A percentile compares a stretch with the other conserved stretches of the same genome.
phyloP scores from a whole-genome alignment of 2,797 vertebrate genomes.

The Acipenser ruthenus region DNA sequence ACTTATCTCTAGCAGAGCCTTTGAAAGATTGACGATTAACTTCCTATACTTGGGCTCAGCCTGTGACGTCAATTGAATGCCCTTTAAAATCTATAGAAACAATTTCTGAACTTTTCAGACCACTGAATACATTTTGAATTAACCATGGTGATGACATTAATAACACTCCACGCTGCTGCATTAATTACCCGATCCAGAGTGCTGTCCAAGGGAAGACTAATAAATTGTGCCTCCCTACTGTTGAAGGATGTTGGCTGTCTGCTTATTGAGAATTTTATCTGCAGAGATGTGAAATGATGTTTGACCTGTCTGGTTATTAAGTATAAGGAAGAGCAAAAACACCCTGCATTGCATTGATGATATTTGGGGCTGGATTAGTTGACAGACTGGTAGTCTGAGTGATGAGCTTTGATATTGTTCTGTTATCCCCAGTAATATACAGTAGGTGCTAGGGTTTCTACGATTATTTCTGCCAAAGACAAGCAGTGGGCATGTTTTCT shows the following conservation, averaged over 20 bases:
- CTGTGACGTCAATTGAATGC: constrained; percentile 8
- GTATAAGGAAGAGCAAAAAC: constrained; percentile 24
- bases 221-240: constrained; percentile 43
- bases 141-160: constrained; percentile 32
- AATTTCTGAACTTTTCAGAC: constrained; percentile 26
- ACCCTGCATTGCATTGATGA: constrained; percentile 1
- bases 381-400: too few relatives aligned
- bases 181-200: constrained; percentile 36
- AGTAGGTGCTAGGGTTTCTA: too few relatives aligned
- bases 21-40: constrained; percentile 20
- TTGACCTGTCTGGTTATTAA: constrained; percentile 34
- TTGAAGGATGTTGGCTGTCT: constrained; percentile 40
- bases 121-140: constrained; percentile 24
- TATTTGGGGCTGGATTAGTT: constrained; percentile 4
- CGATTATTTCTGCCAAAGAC: too few relatives aligned
- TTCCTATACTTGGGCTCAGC: constrained; percentile 2
- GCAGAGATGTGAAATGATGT: constrained; percentile 36
- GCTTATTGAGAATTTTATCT: constrained; percentile 42
- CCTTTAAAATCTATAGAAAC: constrained; percentile 17
- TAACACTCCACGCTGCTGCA: constrained; percentile 33
- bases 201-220: constrained; percentile 28
- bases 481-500: too few relatives aligned
- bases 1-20: neutral
- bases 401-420: too few relatives aligned
- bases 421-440: too few relatives aligned